A percentile compares a stretch with the other conserved stretches of the same genome.
These are phyloP conservation scores for Crotalus horridus DNA, from an alignment of 2,113 vertebrate genomes.

Conservation along the genomic window DNA sequence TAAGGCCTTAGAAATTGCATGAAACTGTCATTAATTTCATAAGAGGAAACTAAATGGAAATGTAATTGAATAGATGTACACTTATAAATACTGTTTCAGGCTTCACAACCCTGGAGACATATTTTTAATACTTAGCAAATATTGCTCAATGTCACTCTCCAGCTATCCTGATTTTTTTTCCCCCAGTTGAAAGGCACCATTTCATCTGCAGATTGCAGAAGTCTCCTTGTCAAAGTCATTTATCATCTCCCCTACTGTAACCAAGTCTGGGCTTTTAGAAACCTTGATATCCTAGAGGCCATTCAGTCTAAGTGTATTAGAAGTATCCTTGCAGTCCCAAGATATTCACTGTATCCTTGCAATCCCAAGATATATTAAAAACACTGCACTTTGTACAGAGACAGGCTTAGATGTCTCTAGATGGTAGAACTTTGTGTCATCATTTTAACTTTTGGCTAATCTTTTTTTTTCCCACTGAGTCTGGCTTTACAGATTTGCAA, in stretches of 20 bases:
- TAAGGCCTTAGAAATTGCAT: background rate
- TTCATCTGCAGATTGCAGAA: background rate
- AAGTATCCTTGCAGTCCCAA: background rate
- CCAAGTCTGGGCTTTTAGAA: background rate
- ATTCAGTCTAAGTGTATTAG: background rate
- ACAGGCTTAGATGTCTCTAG: background rate
- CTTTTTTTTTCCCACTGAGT: background rate
- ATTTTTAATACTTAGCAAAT: background rate
- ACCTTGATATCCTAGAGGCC: background rate
- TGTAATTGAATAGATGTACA: background rate
- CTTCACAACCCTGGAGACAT: background rate
- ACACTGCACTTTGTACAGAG: background rate
- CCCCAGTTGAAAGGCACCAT: background rate
- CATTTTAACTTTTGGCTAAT: background rate
- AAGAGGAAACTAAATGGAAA: background rate
- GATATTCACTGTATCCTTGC: background rate
- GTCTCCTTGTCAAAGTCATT: background rate
- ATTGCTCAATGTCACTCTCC: background rate
- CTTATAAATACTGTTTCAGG: background rate
- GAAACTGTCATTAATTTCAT: background rate
- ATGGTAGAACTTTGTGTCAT: background rate
- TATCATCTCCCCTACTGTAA: background rate
- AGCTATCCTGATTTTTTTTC: background rate
- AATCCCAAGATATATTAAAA: background rate
- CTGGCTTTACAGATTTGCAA: background rate